Percentiles rank a stretch among this genome's conserved stretches.
These are phyloP conservation scores for Oreochromis aureus DNA, from an alignment of 2,113 vertebrate genomes.

Conservation along the genomic window DNA sequence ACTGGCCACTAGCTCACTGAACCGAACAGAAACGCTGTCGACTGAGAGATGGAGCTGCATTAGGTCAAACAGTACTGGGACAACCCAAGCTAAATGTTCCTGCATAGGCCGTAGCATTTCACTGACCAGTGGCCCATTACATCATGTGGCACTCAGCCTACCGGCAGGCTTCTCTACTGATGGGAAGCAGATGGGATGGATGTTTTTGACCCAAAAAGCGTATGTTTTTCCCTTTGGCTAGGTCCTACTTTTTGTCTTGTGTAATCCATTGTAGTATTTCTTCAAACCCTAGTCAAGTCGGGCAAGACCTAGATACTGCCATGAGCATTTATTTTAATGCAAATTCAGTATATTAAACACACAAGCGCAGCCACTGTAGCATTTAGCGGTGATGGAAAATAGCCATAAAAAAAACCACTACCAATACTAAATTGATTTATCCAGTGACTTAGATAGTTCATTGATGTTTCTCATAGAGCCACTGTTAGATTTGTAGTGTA, in stretches of 20 bases:
- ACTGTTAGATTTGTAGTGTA: neutral
- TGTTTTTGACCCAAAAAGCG: neutral
- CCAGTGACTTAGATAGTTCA: neutral
- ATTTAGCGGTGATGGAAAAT: neutral
- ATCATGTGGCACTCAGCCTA: constrained; percentile 40
- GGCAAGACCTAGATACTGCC: neutral
- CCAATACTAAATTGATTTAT: neutral
- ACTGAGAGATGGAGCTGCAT: constrained; percentile 51
- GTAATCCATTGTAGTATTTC: neutral
- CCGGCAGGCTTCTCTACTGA: constrained; percentile 2
- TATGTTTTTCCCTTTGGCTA: neutral
- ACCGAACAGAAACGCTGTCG: constrained; percentile 45
- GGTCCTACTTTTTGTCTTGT: neutral
- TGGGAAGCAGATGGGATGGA: neutral
- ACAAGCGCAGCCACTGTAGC: neutral
- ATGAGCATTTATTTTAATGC: neutral
- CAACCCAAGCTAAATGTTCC: constrained; percentile 26
- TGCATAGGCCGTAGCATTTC: constrained; percentile 35
- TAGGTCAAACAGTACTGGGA: constrained; percentile 52
- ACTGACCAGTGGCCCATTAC: constrained; percentile 50
- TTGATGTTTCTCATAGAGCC: neutral
- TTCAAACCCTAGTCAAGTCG: neutral
- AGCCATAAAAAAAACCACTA: neutral
- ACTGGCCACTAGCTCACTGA: constrained; percentile 59
- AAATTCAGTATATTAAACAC: neutral